Conservation (phyloP, 2,888 invertebrate species). For the Aethes cnicana region DNA sequence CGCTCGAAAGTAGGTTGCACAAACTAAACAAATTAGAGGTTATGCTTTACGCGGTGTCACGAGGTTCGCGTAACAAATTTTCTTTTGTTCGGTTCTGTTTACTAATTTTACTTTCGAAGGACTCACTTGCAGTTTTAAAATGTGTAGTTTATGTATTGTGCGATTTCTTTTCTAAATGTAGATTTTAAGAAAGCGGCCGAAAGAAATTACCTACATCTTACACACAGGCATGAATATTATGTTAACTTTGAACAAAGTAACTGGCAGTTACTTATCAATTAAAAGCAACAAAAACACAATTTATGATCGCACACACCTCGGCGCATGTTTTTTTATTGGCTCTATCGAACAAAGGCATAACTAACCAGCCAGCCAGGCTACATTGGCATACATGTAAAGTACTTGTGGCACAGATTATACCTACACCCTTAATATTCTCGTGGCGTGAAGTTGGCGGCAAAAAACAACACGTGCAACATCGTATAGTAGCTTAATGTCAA, state of each 20-base stretch:
- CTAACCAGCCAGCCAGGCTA: slow-evolving; percentile 9
- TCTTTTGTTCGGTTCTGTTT: slow-evolving; percentile 28
- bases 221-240: too few species aligned
- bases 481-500: slow-evolving; percentile 15
- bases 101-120: slow-evolving; percentile 35
- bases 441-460: slow-evolving; percentile 22
- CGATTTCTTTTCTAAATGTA: slow-evolving; percentile 23
- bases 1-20: slow-evolving; percentile 57
- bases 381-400: slow-evolving; percentile 5
- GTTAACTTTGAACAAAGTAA: too few species aligned
- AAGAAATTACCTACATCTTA: not conserved
- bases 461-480: slow-evolving; percentile 29
- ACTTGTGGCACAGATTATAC: slow-evolving; percentile 9
- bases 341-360: slow-evolving; percentile 14
- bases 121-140: slow-evolving; percentile 30
- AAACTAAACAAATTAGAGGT: slow-evolving; percentile 52
- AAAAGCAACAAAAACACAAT: not conserved
- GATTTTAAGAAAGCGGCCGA: slow-evolving; percentile 6
- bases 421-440: slow-evolving; percentile 27
- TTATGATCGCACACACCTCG: too few species aligned
- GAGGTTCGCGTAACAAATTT: slow-evolving; percentile 37
- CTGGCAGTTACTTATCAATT: not conserved
- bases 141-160: not conserved
- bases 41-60: slow-evolving; percentile 35
- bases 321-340: slow-evolving; percentile 1